Conservation (phyloP, 2,888 invertebrate species). For the Pemphredon lugubris region DNA sequence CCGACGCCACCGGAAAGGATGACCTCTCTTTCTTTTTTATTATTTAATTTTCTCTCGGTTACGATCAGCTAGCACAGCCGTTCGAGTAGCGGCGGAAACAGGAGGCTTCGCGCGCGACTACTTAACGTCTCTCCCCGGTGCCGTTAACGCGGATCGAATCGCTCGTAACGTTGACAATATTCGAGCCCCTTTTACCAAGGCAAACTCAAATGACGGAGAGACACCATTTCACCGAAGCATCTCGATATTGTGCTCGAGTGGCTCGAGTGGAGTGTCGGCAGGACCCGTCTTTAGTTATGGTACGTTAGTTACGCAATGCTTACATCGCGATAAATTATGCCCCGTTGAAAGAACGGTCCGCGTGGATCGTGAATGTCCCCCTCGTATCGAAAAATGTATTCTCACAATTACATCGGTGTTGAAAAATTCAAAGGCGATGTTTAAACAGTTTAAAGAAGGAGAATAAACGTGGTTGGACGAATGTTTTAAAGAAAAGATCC, state of each 20-base stretch:
- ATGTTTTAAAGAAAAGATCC: no score
- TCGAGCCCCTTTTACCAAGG: slow-evolving; percentile 71
- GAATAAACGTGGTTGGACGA: no score
- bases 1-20: no score
- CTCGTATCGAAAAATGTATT: slow-evolving; percentile 10
- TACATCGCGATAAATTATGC: slow-evolving; percentile 73
- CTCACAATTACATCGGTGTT: slow-evolving; percentile 29
- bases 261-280: slow-evolving; percentile 66
- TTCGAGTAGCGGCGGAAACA: slow-evolving; percentile 21
- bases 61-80: no score
- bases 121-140: slow-evolving; percentile 57
- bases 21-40: no score
- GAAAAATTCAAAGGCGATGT: no score
- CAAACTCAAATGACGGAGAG: slow-evolving; percentile 72
- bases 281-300: slow-evolving; percentile 74
- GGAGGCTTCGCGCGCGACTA: slow-evolving; percentile 28
- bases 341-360: slow-evolving; percentile 52
- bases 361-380: slow-evolving; percentile 8
- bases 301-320: slow-evolving; percentile 75
- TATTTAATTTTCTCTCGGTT: not conserved
- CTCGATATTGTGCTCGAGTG: slow-evolving; percentile 75
- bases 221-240: slow-evolving; percentile 64
- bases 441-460: no score
- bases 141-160: slow-evolving; percentile 78
- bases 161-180: slow-evolving; percentile 76